These are phyloP conservation scores for Caradrina clavipalpis DNA, from an alignment of 2,888 invertebrate genomes.

Conservation along the genomic window DNA sequence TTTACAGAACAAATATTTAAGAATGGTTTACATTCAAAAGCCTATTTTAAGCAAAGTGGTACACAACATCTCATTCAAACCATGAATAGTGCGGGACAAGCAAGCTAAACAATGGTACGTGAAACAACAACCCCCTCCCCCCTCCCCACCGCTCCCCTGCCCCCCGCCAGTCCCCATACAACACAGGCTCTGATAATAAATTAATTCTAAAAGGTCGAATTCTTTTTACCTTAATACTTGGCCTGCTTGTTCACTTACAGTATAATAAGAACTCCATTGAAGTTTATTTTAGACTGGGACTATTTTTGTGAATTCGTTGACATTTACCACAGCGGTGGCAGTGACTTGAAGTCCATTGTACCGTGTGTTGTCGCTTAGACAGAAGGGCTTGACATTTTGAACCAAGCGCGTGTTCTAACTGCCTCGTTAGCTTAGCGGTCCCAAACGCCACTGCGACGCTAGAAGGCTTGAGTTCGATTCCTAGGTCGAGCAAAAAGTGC, in stretches of 20 bases:
- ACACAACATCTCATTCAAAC: constrained; percentile 5
- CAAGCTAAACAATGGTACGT: constrained; percentile 4
- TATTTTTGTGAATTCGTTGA: constrained; percentile 37
- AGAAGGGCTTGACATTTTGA: not conserved
- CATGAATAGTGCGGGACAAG: constrained; percentile 4
- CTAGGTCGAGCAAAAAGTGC: too few relatives aligned
- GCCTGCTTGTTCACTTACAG: not conserved
- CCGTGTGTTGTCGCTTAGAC: not conserved
- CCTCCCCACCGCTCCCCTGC: not conserved
- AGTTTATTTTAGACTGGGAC: constrained; percentile 37
- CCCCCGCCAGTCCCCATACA: constrained; percentile 3
- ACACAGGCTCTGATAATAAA: constrained; percentile 15
- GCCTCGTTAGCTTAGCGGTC: too few relatives aligned
- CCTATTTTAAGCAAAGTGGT: not conserved
- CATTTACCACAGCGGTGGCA: constrained; percentile 7
- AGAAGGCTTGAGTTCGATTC: too few relatives aligned
- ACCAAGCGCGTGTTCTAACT: not conserved
- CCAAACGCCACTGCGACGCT: too few relatives aligned
- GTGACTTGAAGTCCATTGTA: not conserved
- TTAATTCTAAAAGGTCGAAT: constrained; percentile 52
- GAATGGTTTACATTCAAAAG: not conserved
- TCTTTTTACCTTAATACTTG: constrained; percentile 19
- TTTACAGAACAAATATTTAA: not conserved
- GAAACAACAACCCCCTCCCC: constrained; percentile 18
- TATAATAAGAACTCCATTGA: constrained; percentile 29